Conservation (phyloP, 2,888 invertebrate species). For the Watsonalla binaria region DNA sequence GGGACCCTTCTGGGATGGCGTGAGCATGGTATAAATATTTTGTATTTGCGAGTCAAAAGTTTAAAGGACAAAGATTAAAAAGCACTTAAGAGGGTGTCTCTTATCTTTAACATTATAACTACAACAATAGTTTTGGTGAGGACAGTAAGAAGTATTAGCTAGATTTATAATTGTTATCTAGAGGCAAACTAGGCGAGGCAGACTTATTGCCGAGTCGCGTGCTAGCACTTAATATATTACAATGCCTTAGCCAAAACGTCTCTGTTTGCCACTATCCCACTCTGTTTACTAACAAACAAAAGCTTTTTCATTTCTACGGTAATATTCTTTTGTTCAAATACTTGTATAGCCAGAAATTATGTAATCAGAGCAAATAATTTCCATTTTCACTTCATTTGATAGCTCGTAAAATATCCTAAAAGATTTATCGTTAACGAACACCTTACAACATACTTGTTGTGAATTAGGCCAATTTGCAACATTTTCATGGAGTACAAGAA, state of each 20-base stretch:
- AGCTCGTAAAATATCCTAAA: no score
- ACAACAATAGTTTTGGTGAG: constrained; percentile 42
- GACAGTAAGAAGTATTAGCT: constrained; percentile 68
- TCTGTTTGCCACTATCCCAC: constrained; percentile 57
- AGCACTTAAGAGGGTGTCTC: not conserved
- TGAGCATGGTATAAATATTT: no score
- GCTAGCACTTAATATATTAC: constrained; percentile 68
- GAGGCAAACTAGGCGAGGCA: constrained; percentile 59
- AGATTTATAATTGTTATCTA: constrained; percentile 74
- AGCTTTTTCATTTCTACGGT: constrained; percentile 31
- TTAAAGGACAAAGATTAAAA: not conserved
- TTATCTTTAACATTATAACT: constrained; percentile 18
- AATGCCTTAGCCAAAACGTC: constrained; percentile 62
- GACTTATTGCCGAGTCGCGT: constrained; percentile 68
- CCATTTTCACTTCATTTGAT: not conserved
- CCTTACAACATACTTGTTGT: no score
- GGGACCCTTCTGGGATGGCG: no score
- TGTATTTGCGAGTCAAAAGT: not conserved
- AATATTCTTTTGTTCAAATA: constrained; percentile 13
- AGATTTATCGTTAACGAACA: no score
- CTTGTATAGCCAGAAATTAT: not conserved
- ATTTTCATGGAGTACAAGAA: no score
- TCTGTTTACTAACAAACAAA: constrained; percentile 61
- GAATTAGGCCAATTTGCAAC: no score
- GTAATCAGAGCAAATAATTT: not conserved